A percentile compares a stretch with the other conserved stretches of the same genome.
Conservation (phyloP, 2,888 invertebrate genomes). For the Oscheius sp. region DNA sequence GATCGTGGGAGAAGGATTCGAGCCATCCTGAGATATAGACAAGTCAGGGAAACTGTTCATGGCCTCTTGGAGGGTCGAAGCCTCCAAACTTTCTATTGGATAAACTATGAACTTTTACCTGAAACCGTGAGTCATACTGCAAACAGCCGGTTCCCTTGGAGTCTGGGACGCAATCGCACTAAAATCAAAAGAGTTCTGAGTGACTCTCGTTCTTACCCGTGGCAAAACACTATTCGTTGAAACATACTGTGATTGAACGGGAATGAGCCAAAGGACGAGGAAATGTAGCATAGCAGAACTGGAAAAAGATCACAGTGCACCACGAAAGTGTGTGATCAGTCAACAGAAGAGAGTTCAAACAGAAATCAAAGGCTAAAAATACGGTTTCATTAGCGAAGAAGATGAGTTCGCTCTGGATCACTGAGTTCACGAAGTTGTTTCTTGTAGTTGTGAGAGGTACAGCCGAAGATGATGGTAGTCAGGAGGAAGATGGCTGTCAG, state of each 20-base stretch:
- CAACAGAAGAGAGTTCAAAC: no score
- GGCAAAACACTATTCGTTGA: no score
- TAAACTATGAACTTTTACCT: not conserved
- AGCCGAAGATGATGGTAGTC: constrained; percentile 50
- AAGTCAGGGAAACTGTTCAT: constrained; percentile 59
- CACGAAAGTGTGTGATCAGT: no score
- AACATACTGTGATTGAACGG: no score
- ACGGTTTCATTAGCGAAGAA: not conserved
- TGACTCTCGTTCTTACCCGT: not conserved
- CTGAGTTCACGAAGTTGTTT: constrained; percentile 47
- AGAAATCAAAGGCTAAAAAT: no score
- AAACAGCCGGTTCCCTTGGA: constrained; percentile 37
- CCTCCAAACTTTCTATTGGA: constrained; percentile 36
- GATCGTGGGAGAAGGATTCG: constrained; percentile 3
- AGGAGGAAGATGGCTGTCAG: constrained; percentile 45
- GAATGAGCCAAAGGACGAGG: no score
- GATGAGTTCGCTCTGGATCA: constrained; percentile 47
- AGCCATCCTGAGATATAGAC: constrained; percentile 41
- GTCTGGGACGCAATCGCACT: constrained; percentile 36
- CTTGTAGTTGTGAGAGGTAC: constrained; percentile 51
- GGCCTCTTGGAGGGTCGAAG: constrained; percentile 60
- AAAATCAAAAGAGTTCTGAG: constrained; percentile 8
- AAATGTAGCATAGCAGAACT: no score
- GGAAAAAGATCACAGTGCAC: no score
- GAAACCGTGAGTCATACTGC: constrained; percentile 45